Conservation (phyloP, 2,888 invertebrate genomes). For the Drosophila limbata region DNA sequence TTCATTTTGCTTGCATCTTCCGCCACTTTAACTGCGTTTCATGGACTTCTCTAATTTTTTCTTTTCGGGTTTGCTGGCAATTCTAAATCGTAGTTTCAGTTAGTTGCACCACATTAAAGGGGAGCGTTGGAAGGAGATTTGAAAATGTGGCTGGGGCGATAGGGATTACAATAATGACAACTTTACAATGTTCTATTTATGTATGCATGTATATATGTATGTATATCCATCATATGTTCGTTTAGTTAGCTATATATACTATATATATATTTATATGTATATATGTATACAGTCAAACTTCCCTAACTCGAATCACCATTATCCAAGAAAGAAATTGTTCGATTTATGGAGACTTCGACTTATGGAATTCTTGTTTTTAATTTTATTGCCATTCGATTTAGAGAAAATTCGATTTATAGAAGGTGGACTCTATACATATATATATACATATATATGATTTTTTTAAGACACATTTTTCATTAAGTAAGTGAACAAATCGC, state of each 20-base stretch:
- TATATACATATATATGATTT: slow-evolving; percentile 30
- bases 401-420: too few species aligned
- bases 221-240: slow-evolving; percentile 39
- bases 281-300: slow-evolving; percentile 1
- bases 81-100: slow-evolving; percentile 26
- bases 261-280: slow-evolving; percentile 21
- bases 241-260: slow-evolving; percentile 23
- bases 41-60: neutral
- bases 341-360: too few species aligned
- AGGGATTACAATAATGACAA: slow-evolving; percentile 47
- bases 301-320: too few species aligned
- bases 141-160: neutral
- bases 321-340: too few species aligned
- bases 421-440: neutral
- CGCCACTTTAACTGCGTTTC: neutral
- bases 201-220: slow-evolving; percentile 19
- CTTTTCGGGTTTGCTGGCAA: slow-evolving; percentile 8
- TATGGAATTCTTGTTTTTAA: too few species aligned
- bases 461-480: slow-evolving; percentile 76
- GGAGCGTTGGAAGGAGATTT: slow-evolving; percentile 1
- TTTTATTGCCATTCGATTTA: too few species aligned
- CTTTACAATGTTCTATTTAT: slow-evolving; percentile 42
- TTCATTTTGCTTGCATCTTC: slow-evolving; percentile 13
- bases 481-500: slow-evolving; percentile 72
- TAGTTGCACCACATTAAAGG: slow-evolving; percentile 54